Conservation (phyloP, 1,140 invertebrate genomes). For the Eueides isabella region DNA sequence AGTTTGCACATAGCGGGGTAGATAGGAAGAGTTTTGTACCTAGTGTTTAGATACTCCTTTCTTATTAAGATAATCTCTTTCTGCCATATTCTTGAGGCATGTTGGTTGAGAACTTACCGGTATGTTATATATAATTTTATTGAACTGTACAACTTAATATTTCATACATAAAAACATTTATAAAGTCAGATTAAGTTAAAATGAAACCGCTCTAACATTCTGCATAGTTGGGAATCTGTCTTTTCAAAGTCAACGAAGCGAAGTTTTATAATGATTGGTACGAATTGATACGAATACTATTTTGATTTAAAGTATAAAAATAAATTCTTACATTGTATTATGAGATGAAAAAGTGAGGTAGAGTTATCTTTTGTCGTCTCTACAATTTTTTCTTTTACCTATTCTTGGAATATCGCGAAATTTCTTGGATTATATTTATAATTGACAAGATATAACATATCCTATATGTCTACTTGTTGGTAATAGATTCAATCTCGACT, state of each 20-base stretch:
- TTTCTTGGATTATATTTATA: too few species aligned
- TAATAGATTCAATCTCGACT: too few species aligned
- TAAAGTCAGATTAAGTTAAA: conserved; percentile 7
- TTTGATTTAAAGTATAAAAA: conserved; percentile 18
- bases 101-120: too few species aligned
- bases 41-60: too few species aligned
- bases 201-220: conserved; percentile 13
- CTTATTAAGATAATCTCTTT: too few species aligned
- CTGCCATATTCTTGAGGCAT: too few species aligned
- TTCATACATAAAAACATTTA: background rate
- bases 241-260: conserved; percentile 21
- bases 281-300: conserved; percentile 31
- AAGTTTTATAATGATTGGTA: conserved; percentile 34
- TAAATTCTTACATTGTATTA: background rate
- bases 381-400: background rate
- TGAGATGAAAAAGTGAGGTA: background rate
- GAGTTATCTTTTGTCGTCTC: background rate
- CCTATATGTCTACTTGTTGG: too few species aligned
- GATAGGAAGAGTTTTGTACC: too few species aligned
- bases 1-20: too few species aligned
- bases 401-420: too few species aligned
- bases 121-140: too few species aligned
- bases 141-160: background rate
- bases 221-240: conserved; percentile 26
- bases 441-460: too few species aligned